A percentile compares a stretch with the other conserved stretches of the same genome.
phyloP scores from a whole-genome alignment of 2,113 vertebrate genomes.

The Acrocephalus kingi region DNA sequence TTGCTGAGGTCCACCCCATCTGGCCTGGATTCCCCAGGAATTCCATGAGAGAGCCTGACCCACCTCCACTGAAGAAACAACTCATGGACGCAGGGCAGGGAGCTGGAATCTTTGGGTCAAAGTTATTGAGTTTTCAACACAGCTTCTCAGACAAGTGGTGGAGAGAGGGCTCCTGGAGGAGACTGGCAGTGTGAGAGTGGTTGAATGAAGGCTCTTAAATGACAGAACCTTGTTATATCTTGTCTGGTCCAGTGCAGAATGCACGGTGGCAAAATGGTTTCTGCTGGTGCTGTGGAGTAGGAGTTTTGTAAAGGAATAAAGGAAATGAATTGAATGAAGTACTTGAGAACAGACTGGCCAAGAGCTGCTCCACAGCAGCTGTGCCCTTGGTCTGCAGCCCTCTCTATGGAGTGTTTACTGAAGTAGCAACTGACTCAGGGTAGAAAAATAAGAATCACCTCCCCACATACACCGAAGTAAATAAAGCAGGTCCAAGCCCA shows the following conservation, averaged over 20 bases:
- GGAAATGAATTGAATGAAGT: neutral
- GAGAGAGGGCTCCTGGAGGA: neutral
- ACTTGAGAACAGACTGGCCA: neutral
- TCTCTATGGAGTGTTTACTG: neutral
- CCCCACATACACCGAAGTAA: neutral
- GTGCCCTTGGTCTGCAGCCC: neutral
- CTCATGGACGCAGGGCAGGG: neutral
- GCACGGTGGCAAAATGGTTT: neutral
- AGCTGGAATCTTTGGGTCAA: neutral
- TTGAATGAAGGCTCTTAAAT: neutral
- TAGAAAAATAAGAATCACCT: neutral
- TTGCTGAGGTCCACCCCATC: neutral
- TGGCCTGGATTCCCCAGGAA: neutral
- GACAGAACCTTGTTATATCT: neutral
- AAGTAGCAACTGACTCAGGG: neutral
- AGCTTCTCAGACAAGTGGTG: neutral
- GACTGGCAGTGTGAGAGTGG: neutral
- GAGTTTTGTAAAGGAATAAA: neutral
- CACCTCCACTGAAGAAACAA: neutral
- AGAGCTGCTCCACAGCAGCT: neutral
- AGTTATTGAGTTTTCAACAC: neutral
- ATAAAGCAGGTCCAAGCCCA: neutral
- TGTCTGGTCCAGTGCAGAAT: neutral
- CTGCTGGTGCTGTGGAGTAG: rapidly evolving
- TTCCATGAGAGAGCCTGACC: neutral